Evolutionary conservation across 1,140 invertebrate genomes (phyloP).

Genomic region (Cotesia chilonis): DNA sequence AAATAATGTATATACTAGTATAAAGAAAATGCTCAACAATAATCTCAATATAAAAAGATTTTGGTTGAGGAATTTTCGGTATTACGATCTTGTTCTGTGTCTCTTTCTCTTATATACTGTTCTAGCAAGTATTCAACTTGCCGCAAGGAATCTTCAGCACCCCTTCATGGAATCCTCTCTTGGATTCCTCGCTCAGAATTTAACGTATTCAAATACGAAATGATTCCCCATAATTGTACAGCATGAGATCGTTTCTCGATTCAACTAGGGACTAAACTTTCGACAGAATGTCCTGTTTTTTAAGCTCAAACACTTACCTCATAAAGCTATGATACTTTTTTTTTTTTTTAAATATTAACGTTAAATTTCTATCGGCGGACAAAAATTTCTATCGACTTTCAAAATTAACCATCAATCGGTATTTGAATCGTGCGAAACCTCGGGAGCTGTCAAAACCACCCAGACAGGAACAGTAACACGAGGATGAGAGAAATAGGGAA

Average conservation of each 20-base stretch:
- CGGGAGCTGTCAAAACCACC: background rate
- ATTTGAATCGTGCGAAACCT: conserved; percentile 26
- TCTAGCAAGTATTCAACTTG: conserved; percentile 27
- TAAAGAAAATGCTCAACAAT: no score
- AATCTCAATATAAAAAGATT: no score
- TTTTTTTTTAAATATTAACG: no score
- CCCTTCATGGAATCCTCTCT: conserved; percentile 19
- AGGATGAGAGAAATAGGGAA: conserved; percentile 2
- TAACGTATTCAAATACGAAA: conserved; percentile 40
- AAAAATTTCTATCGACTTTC: background rate
- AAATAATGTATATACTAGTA: no score
- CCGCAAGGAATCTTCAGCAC: conserved; percentile 32
- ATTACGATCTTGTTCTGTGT: conserved; percentile 1
- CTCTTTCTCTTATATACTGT: conserved; percentile 12
- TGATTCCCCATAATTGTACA: conserved; percentile 34
- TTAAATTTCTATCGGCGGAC: background rate
- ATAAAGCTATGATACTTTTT: no score
- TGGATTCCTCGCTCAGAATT: conserved; percentile 43
- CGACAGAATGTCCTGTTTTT: conserved; percentile 3
- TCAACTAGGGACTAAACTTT: conserved; percentile 12
- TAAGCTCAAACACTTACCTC: no score
- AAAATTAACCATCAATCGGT: conserved; percentile 27
- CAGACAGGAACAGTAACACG: background rate
- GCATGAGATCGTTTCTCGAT: conserved; percentile 6
- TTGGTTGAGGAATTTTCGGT: background rate